Evolutionary conservation across 2,888 invertebrate genomes (phyloP), one percentile per base, ranked within the genome.

Genomic region (Podotricha telesiphe): DNA sequence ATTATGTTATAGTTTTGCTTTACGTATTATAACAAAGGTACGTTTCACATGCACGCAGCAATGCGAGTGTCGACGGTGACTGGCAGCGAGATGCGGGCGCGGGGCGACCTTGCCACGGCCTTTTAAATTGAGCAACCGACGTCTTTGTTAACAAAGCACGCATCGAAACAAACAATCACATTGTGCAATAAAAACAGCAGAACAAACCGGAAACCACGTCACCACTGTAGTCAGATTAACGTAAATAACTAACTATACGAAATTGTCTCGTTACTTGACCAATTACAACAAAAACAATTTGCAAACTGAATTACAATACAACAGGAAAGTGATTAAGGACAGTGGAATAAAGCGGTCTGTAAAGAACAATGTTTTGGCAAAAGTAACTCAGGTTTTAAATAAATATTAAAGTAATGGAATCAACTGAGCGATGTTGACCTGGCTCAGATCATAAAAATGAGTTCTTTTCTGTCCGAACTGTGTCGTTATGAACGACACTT

Each of bases 31-130:
- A 37, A 58, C 50, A 47, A 65, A 20, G 13, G 47, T 47, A 58
- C 40, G 59, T 59, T 59, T 59, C 45, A 59, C 45, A 59, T 59
- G 37, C n/a, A 22, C 47, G 37, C 45, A 59, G 53, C 53, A 68
- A 50, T 61, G 56, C 80, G 80, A 83, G 78, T 80, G 82, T 82
- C 80, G 80, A 78, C 76, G 74, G 74, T 72, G 74, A 72, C 69
- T 53, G 42, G 48, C 53, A 62, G 51, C 61, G 55, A 45, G 51
- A 15, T 5, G 51, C 19, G 55, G 34, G 45, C 37, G 19, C 73
- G 76, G 73, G 74, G 67, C 81, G 83, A 79, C 85, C 86, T 86
- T 85, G 85, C 76, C 78, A 70, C 75, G 80, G 79, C 81, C 81
- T 80, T 78, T 77, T 76, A 75, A 77, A 72, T 74, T 77, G 75